Percentiles rank a stretch among this genome's conserved stretches.
These are phyloP conservation scores for Podarcis muralis DNA, from an alignment of 2,113 vertebrate genomes.

Conservation along the genomic window DNA sequence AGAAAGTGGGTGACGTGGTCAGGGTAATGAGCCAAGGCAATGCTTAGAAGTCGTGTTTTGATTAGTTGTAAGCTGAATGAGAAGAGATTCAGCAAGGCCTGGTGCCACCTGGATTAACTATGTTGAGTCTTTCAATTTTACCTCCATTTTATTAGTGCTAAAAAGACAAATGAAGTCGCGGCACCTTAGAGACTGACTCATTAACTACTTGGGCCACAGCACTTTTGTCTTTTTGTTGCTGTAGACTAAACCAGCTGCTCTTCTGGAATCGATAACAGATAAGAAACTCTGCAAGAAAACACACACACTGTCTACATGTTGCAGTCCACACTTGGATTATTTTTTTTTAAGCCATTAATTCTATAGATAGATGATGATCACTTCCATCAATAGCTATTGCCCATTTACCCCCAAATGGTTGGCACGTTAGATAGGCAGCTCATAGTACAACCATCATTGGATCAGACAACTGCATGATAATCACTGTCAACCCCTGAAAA, in stretches of 20 bases:
- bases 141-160: conserved; percentile 1
- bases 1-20: background rate
- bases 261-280: background rate
- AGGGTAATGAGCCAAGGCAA: background rate
- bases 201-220: background rate
- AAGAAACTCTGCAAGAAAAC: background rate
- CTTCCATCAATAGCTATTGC: background rate
- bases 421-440: background rate
- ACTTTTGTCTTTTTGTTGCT: background rate
- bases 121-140: background rate
- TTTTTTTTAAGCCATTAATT: background rate
- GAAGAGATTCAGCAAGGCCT: background rate
- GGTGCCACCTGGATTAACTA: background rate
- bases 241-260: background rate
- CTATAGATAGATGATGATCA: background rate
- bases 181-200: background rate
- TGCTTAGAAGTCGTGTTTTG: background rate
- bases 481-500: background rate
- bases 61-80: background rate
- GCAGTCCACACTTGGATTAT: background rate
- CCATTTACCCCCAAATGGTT: background rate
- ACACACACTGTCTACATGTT: background rate
- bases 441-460: background rate
- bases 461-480: background rate
- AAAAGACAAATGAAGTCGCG: background rate